phyloP scores from a whole-genome alignment of 2,888 invertebrate species.

The Pasiphila rectangulata region DNA sequence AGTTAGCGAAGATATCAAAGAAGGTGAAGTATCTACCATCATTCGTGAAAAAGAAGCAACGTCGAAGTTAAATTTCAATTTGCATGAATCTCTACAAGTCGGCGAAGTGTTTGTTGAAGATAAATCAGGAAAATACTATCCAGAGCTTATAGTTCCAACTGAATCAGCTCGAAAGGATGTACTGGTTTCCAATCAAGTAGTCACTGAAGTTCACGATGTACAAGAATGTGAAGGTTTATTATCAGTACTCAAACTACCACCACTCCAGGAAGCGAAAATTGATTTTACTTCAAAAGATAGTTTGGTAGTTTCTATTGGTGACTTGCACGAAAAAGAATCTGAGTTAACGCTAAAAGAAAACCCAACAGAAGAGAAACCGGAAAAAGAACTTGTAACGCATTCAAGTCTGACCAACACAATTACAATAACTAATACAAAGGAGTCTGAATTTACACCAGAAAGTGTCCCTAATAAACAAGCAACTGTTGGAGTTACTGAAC shows the following conservation, averaged over 20 bases:
- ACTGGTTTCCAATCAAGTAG: slow-evolving; percentile 83
- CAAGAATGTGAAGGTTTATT: slow-evolving; percentile 86
- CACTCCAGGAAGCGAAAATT: slow-evolving; percentile 81
- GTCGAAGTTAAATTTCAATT: slow-evolving; percentile 83
- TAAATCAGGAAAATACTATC: slow-evolving; percentile 88
- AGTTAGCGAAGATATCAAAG: slow-evolving; percentile 81
- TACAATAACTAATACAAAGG: slow-evolving; percentile 84
- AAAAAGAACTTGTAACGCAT: slow-evolving; percentile 60
- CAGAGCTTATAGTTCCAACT: slow-evolving; percentile 89
- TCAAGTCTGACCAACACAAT: slow-evolving; percentile 82
- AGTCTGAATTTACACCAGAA: slow-evolving; percentile 77
- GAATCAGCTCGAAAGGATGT: slow-evolving; percentile 86
- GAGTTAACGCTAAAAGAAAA: slow-evolving; percentile 61
- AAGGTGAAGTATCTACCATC: slow-evolving; percentile 76
- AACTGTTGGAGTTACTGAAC: slow-evolving; percentile 81
- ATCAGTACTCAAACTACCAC: slow-evolving; percentile 80
- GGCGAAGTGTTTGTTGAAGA: slow-evolving; percentile 86
- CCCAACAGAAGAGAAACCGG: slow-evolving; percentile 54
- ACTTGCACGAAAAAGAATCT: slow-evolving; percentile 84
- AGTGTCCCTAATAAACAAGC: slow-evolving; percentile 77
- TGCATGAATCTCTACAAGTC: slow-evolving; percentile 83
- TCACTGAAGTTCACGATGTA: slow-evolving; percentile 83
- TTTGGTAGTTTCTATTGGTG: slow-evolving; percentile 76
- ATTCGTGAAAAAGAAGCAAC: slow-evolving; percentile 70
- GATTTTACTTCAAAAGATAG: slow-evolving; percentile 83